Evolutionary conservation across 1,140 invertebrate genomes (phyloP).

Genomic region (Cataglyphis hispanica): DNA sequence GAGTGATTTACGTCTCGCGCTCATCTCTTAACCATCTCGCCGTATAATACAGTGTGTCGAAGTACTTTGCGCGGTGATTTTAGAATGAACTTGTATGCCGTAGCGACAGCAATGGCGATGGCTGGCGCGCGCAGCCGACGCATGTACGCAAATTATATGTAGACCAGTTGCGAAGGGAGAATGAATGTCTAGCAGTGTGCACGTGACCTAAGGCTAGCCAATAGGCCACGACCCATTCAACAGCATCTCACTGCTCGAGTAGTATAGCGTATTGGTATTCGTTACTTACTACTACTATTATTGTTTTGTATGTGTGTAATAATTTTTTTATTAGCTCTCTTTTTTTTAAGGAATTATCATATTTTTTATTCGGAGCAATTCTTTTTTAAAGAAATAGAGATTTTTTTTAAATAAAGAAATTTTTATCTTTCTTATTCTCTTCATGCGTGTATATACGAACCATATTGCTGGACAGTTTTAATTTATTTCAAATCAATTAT

Average conservation of each 20-base stretch:
- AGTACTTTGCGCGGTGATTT: slow-evolving; percentile 17
- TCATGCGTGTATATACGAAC: slow-evolving; percentile 19
- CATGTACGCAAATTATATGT: slow-evolving; percentile 64
- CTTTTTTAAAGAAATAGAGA: too few species aligned
- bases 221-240: slow-evolving; percentile 76
- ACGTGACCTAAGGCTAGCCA: slow-evolving; percentile 74
- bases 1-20: slow-evolving; percentile 9
- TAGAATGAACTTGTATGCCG: slow-evolving; percentile 10
- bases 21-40: background rate
- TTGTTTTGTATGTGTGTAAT: too few species aligned
- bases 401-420: too few species aligned
- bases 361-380: too few species aligned
- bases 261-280: background rate
- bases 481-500: background rate
- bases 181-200: slow-evolving; percentile 73
- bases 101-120: background rate
- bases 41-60: background rate
- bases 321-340: too few species aligned
- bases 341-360: too few species aligned
- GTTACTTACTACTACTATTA: background rate
- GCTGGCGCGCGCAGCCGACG: slow-evolving; percentile 27
- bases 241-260: slow-evolving; percentile 55
- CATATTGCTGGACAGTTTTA: slow-evolving; percentile 17
- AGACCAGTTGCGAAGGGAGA: slow-evolving; percentile 71
- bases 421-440: slow-evolving; percentile 47